Evolutionary conservation across 2,888 invertebrate genomes (phyloP).

Genomic region (Eucera pruinosa): DNA sequence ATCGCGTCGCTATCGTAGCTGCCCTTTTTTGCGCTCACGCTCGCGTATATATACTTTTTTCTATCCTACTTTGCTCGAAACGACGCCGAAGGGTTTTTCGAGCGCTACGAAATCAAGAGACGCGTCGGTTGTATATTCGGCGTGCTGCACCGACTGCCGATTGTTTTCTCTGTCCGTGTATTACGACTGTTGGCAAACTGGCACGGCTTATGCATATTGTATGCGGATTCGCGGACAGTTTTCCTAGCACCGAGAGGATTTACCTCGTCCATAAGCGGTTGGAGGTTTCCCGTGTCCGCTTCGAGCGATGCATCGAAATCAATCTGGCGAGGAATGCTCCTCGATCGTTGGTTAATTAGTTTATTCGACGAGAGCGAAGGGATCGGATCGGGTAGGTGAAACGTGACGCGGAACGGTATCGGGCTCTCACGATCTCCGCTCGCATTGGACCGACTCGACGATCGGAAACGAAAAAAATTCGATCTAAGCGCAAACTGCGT

Average conservation of each 20-base stretch:
- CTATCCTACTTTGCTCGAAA: neutral
- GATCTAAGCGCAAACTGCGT: slow-evolving; percentile 2
- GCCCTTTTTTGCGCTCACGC: too few species aligned
- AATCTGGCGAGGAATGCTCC: neutral
- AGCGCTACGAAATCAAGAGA: neutral
- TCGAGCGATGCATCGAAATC: neutral
- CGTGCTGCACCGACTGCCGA: slow-evolving; percentile 21
- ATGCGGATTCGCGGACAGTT: slow-evolving; percentile 33
- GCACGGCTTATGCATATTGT: slow-evolving; percentile 57
- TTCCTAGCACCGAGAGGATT: slow-evolving; percentile 29
- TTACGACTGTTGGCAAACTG: slow-evolving; percentile 39
- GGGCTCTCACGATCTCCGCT: neutral
- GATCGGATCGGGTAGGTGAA: neutral
- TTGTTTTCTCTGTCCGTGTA: slow-evolving; percentile 23
- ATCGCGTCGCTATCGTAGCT: neutral
- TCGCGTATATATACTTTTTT: neutral
- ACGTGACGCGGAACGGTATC: neutral
- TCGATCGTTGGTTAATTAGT: too few species aligned
- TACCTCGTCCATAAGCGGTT: too few species aligned
- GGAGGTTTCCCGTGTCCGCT: too few species aligned
- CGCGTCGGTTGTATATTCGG: slow-evolving; percentile 15
- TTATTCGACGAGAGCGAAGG: too few species aligned
- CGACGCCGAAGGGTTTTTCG: neutral
- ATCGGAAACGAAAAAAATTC: slow-evolving; percentile 1
- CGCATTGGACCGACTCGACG: neutral